Conservation (phyloP, 2,888 invertebrate genomes). For the Eucriotettix oculatus region DNA sequence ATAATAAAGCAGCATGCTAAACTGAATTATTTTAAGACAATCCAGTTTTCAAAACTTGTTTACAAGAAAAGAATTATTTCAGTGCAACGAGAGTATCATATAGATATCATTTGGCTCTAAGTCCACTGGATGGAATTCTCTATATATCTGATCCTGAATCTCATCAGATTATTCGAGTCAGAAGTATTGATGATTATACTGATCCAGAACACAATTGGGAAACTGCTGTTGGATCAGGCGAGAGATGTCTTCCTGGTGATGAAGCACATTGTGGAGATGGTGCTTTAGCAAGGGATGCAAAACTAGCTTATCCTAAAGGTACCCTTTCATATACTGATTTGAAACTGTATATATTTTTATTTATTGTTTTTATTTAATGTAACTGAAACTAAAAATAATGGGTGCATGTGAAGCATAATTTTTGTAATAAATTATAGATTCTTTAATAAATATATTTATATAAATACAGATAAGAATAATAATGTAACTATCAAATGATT, state of each 20-base stretch:
- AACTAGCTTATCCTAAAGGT: constrained; percentile 90
- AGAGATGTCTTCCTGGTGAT: constrained; percentile 82
- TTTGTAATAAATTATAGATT: background rate
- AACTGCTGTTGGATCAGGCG: constrained; percentile 86
- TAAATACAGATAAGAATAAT: too few species aligned
- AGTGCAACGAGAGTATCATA: constrained; percentile 88
- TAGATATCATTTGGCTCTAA: constrained; percentile 90
- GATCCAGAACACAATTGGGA: constrained; percentile 90
- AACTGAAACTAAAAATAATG: too few species aligned
- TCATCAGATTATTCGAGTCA: constrained; percentile 79
- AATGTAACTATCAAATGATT: too few species aligned
- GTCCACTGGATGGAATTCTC: constrained; percentile 81
- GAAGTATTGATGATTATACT: constrained; percentile 62
- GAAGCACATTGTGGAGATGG: constrained; percentile 94
- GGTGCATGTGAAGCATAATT: background rate
- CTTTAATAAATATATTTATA: too few species aligned
- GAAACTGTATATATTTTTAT: background rate
- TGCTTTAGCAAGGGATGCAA: constrained; percentile 79
- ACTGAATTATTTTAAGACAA: too few species aligned
- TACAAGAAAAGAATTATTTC: constrained; percentile 17
- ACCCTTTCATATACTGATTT: background rate
- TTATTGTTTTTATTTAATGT: background rate
- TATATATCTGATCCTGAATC: constrained; percentile 94
- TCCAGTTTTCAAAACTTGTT: too few species aligned
- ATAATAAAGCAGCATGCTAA: too few species aligned